Evolutionary conservation across 1,140 invertebrate species (phyloP), one percentile per base, ranked within the genome.

Genomic region (Orius insidiosus): DNA sequence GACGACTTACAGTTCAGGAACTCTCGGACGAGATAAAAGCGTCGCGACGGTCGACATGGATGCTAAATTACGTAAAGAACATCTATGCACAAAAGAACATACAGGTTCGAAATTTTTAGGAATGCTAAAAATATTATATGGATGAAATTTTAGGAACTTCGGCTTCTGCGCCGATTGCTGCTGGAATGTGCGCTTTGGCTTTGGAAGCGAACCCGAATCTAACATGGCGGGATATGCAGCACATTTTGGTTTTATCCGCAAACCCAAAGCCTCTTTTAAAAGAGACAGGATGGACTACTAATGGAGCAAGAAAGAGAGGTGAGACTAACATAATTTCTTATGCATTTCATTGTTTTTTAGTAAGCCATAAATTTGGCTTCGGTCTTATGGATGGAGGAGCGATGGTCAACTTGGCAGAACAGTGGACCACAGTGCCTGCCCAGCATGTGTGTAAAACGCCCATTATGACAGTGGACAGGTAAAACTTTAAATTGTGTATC

Each of bases 201-300:
- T 66, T 98, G 3, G 89, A 97, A 72, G 89, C 90, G 0, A 98
- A 96, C 63, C 81, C 87, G 2, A 72, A 75, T 30, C 66, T 98
- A 16, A 94, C 89, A 0, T 98, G 94, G 94, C 69, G 94, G 53
- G 94, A 98, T 62, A 86, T 98, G 79, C 94, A 98, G 60, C 93
- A 96, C 63, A 72, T 98, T 50, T 90, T 96, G 2, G 86, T 98
- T 1, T 70, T 92, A 53, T 92, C 93, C 0, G 92, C 90, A 10
- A 68, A 82, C 41, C 74, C 84, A 1, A 71, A 68, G 48, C 85
- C 79, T 4, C 61, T 90, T 8, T 78, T 82, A 55, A 85, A 85
- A 60, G 86, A 90, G 61, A 63, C 63, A 32, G 89, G 90, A 4
- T 97, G 92, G 92, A 78, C 80, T 14, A 66, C 78, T 7, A 96